Evolutionary conservation across 1,140 invertebrate genomes (phyloP).

Genomic region (Zaprionus africanus): DNA sequence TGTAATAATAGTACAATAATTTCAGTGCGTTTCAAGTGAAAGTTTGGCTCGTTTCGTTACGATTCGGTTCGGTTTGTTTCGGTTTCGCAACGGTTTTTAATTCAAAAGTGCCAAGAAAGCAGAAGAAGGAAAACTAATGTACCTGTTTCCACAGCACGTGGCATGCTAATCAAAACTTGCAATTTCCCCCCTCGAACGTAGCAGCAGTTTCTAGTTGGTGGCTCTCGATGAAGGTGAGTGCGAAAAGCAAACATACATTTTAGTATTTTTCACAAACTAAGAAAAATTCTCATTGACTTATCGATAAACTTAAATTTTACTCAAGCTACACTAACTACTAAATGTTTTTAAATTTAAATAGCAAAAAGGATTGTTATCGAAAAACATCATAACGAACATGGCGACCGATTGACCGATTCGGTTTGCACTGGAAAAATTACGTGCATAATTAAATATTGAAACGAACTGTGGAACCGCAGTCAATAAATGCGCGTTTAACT

Average conservation of each 20-base stretch:
- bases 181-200: constrained; percentile 34
- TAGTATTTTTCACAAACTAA: too few relatives aligned
- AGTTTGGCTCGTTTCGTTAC: constrained; percentile 33
- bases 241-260: too few relatives aligned
- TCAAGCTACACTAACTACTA: background rate
- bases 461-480: constrained; percentile 50
- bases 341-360: background rate
- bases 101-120: constrained; percentile 50
- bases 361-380: background rate
- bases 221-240: constrained; percentile 70
- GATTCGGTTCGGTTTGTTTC: constrained; percentile 14
- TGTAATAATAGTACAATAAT: constrained; percentile 39
- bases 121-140: constrained; percentile 27
- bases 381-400: background rate
- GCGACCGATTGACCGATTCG: constrained; percentile 29
- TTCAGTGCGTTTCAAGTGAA: constrained; percentile 46
- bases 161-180: constrained; percentile 45
- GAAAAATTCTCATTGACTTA: background rate
- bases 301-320: background rate
- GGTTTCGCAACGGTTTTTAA: constrained; percentile 35
- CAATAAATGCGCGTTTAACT: constrained; percentile 45
- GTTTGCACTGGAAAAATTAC: constrained; percentile 37
- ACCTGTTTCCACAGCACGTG: constrained; percentile 32
- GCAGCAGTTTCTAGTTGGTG: constrained; percentile 68
- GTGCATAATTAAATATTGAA: constrained; percentile 61